Conservation (phyloP, 1,140 invertebrate species). For the Drosophila asahinai region DNA sequence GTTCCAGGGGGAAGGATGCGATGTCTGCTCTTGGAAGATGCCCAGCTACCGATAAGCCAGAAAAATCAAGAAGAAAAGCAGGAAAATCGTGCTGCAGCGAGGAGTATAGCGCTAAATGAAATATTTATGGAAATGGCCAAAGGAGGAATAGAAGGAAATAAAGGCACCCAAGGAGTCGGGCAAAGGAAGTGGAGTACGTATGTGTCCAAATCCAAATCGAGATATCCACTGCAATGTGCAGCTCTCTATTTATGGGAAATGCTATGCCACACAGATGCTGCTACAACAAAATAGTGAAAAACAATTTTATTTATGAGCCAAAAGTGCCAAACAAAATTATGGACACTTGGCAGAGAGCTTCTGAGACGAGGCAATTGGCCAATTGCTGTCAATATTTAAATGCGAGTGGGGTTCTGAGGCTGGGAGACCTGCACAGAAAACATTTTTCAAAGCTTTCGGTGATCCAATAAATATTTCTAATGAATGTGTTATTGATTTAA, state of each 20-base stretch:
- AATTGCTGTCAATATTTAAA: slow-evolving; percentile 82
- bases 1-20: slow-evolving; percentile 5
- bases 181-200: not conserved
- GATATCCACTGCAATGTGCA: slow-evolving; percentile 46
- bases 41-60: slow-evolving; percentile 68
- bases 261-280: slow-evolving; percentile 38
- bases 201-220: slow-evolving; percentile 42
- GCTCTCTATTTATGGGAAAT: slow-evolving; percentile 37
- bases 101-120: slow-evolving; percentile 75
- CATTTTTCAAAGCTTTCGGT: not conserved
- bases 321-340: slow-evolving; percentile 63
- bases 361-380: slow-evolving; percentile 70
- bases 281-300: slow-evolving; percentile 43
- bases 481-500: not conserved
- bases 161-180: not conserved
- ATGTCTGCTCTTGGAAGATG: slow-evolving; percentile 56
- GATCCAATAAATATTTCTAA: not conserved
- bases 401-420: slow-evolving; percentile 2
- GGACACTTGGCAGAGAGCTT: slow-evolving; percentile 59
- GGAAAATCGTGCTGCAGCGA: slow-evolving; percentile 62
- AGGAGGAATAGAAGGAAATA: slow-evolving; percentile 10
- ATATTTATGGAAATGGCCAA: slow-evolving; percentile 79
- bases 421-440: not conserved
- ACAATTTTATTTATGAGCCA: slow-evolving; percentile 65
- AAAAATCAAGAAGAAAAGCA: slow-evolving; percentile 50